Percentiles rank a stretch among this genome's conserved stretches.
These are phyloP conservation scores for Buathra laborator DNA, from an alignment of 2,888 invertebrate species.

Conservation along the genomic window DNA sequence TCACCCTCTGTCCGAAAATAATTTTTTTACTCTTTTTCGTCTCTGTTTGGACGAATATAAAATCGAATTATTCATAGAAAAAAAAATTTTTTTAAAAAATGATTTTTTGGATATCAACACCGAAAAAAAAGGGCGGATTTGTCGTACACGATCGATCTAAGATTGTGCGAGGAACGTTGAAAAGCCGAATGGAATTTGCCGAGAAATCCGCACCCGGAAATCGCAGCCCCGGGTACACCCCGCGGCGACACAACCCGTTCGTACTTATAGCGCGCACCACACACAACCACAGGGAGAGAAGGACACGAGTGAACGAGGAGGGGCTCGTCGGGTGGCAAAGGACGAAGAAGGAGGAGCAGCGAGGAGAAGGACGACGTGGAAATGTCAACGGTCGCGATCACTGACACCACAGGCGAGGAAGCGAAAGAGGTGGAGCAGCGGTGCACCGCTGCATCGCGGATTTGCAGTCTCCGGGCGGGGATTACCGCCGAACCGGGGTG, in stretches of 20 bases:
- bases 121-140: not conserved
- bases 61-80: not conserved
- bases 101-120: too few relatives aligned
- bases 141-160: not conserved
- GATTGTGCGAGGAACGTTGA: not conserved
- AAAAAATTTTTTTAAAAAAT: conserved; percentile 22
- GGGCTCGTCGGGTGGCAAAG: conserved; percentile 55
- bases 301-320: conserved; percentile 62
- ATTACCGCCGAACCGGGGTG: conserved; percentile 27
- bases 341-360: conserved; percentile 64
- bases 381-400: conserved; percentile 71
- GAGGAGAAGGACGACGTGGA: conserved; percentile 65
- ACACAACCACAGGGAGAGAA: conserved; percentile 8
- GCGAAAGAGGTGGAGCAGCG: conserved; percentile 50
- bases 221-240: conserved; percentile 53
- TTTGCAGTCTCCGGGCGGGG: conserved; percentile 64
- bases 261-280: conserved; percentile 52
- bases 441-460: conserved; percentile 54
- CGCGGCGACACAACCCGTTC: conserved; percentile 48
- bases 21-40: not conserved
- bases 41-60: not conserved
- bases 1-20: not conserved
- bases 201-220: conserved; percentile 59
- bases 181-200: not conserved
- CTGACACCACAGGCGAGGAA: conserved; percentile 61